Percentiles rank a stretch among this genome's conserved stretches.
These are phyloP conservation scores for Megastigmus dorsalis DNA, from an alignment of 2,888 invertebrate species.

Conservation along the genomic window DNA sequence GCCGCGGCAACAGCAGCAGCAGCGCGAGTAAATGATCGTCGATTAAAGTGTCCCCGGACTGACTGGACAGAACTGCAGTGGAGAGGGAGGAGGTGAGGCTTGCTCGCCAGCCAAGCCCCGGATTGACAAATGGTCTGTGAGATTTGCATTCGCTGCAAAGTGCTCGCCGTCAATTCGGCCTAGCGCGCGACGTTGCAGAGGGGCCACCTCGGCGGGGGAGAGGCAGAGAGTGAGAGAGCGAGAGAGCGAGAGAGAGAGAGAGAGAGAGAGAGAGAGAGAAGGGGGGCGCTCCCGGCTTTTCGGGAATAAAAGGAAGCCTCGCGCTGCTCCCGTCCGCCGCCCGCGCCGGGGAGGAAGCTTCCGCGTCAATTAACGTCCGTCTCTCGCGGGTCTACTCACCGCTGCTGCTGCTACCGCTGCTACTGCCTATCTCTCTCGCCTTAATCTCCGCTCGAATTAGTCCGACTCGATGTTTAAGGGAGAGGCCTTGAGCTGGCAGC, in stretches of 20 bases:
- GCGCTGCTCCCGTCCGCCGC: too few species aligned
- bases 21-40: slow-evolving; percentile 70
- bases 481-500: slow-evolving; percentile 13
- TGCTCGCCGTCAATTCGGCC: slow-evolving; percentile 57
- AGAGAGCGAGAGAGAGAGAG: too few species aligned
- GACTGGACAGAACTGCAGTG: slow-evolving; percentile 54
- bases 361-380: slow-evolving; percentile 44
- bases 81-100: slow-evolving; percentile 31
- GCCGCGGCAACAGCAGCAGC: too few species aligned
- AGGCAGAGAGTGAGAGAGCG: too few species aligned
- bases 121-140: slow-evolving; percentile 71
- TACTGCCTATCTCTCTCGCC: neutral
- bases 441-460: slow-evolving; percentile 41
- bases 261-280: too few species aligned
- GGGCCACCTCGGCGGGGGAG: too few species aligned
- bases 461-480: slow-evolving; percentile 29
- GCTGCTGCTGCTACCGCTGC: too few species aligned
- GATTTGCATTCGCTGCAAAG: slow-evolving; percentile 69
- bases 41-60: slow-evolving; percentile 67
- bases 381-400: too few species aligned
- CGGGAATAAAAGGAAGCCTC: too few species aligned
- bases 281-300: too few species aligned
- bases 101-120: slow-evolving; percentile 1
- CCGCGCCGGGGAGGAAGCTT: slow-evolving; percentile 1
- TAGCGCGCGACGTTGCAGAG: too few species aligned